These are phyloP conservation scores for Micrasema longulum DNA, from an alignment of 1,140 invertebrate genomes.

Conservation along the genomic window DNA sequence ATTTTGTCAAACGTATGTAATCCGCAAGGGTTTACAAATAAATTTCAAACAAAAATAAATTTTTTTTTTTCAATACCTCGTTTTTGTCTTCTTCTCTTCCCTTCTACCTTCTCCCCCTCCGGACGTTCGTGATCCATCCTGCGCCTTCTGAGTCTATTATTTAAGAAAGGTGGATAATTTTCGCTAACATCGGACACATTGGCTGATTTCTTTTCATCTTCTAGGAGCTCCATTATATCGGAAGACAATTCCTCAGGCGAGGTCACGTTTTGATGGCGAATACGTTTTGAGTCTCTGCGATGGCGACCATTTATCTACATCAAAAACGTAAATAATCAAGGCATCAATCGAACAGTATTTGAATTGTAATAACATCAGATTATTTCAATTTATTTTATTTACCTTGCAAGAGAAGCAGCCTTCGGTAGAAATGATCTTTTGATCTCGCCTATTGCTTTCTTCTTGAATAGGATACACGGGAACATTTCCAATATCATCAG, in stretches of 20 bases:
- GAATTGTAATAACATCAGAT: no score
- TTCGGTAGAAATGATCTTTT: conserved; percentile 86
- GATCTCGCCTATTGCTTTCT: conserved; percentile 64
- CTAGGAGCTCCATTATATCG: conserved; percentile 44
- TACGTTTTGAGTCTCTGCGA: conserved; percentile 58
- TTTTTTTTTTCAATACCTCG: conserved; percentile 22
- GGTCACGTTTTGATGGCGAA: conserved; percentile 41
- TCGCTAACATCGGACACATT: conserved; percentile 50
- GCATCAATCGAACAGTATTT: no score
- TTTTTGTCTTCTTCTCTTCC: conserved; percentile 66
- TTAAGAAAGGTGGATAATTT: conserved; percentile 54
- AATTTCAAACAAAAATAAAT: no score
- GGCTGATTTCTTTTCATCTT: conserved; percentile 46
- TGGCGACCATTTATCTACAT: conserved; percentile 62
- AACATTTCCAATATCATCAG: conserved; percentile 76
- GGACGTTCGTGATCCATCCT: conserved; percentile 48
- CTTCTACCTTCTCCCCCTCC: conserved; percentile 65
- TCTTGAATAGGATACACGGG: conserved; percentile 74
- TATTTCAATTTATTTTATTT: conserved; percentile 3
- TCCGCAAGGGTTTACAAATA: no score
- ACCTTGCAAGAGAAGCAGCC: conserved; percentile 93
- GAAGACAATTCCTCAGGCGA: conserved; percentile 40
- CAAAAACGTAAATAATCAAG: no score
- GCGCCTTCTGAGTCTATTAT: conserved; percentile 49
- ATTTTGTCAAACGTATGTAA: no score